Conservation (phyloP, 2,113 vertebrate species). For the Prionailurus bengalensis region DNA sequence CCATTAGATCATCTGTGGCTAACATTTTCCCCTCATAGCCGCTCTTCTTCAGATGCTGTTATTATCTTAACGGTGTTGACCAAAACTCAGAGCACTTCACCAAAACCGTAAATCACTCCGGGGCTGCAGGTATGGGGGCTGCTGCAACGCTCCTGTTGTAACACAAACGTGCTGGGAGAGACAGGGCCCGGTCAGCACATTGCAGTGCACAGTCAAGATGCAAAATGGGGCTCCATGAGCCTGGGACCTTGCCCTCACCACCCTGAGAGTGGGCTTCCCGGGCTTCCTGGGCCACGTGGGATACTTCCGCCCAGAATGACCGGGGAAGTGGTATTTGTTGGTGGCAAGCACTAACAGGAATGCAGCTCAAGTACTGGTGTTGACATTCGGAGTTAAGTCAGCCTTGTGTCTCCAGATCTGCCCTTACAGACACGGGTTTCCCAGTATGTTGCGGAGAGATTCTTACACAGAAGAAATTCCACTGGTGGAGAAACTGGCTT, state of each 20-base stretch:
- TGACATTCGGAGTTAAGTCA: not conserved
- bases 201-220: not conserved
- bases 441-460: not conserved
- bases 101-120: not conserved
- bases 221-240: not conserved
- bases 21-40: not conserved
- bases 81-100: slow-evolving; percentile 15
- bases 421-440: not conserved
- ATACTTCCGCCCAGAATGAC: not conserved
- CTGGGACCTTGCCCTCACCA: not conserved
- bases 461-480: not conserved
- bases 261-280: not conserved
- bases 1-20: not conserved
- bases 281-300: not conserved
- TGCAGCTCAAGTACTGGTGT: not conserved
- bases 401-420: not conserved
- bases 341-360: not conserved
- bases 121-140: not conserved
- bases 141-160: not conserved
- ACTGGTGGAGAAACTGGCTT: not conserved
- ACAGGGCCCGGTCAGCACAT: not conserved
- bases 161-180: not conserved
- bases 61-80: slow-evolving; percentile 14
- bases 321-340: not conserved
- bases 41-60: not conserved